Conservation (phyloP, 2,888 invertebrate species). For the Leucozona laternaria region DNA sequence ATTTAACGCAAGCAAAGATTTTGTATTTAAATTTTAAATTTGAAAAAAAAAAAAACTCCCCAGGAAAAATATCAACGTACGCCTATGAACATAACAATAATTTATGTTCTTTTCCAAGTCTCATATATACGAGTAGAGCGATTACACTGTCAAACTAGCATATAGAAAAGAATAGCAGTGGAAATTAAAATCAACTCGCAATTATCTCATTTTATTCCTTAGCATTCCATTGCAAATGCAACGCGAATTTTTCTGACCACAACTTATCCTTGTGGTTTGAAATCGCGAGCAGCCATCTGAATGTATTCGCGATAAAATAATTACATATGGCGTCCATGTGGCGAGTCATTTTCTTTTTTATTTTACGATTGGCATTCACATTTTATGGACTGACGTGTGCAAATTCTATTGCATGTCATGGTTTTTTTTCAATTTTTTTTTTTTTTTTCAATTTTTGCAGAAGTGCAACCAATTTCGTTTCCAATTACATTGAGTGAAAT, state of each 20-base stretch:
- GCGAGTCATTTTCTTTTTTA: conserved; percentile 33
- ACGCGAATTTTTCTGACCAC: conserved; percentile 22
- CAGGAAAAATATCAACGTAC: not conserved
- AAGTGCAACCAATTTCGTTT: conserved; percentile 57
- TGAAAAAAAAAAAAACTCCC: not conserved
- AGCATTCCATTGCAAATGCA: conserved; percentile 38
- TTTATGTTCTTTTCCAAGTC: not conserved
- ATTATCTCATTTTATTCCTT: not conserved
- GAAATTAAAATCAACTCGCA: conserved; percentile 1
- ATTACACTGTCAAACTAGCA: not conserved
- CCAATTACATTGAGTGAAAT: conserved; percentile 70
- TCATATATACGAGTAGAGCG: not conserved
- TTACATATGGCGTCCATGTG: conserved; percentile 55
- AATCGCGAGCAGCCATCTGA: conserved; percentile 56
- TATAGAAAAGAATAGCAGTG: not conserved
- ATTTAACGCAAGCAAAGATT: too few species aligned
- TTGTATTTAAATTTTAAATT: too few species aligned
- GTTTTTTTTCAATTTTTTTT: conserved; percentile 30
- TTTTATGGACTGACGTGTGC: conserved; percentile 36
- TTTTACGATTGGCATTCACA: conserved; percentile 36
- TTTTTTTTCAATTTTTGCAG: conserved; percentile 50
- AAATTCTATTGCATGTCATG: conserved; percentile 66
- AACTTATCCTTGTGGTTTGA: conserved; percentile 34
- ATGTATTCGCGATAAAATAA: conserved; percentile 69
- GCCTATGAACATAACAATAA: not conserved